Conservation (phyloP, 2,888 invertebrate genomes). For the Chelonus formosanus region DNA sequence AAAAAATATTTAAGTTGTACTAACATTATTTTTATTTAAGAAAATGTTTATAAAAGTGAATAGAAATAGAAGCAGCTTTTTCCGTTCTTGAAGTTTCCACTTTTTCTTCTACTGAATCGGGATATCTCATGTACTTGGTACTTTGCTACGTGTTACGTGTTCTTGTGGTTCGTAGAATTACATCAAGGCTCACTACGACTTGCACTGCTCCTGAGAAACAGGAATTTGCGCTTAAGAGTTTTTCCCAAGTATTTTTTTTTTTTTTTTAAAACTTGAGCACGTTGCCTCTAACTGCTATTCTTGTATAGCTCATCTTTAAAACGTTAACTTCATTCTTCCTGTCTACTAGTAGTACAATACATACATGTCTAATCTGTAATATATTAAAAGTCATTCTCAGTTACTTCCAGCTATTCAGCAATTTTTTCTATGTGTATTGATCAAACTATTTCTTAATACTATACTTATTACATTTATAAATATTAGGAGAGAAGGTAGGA, state of each 20-base stretch:
- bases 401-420: no score
- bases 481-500: no score
- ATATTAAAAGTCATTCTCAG: no score
- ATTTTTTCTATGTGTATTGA: background rate
- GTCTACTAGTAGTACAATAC: background rate
- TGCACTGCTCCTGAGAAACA: slow-evolving; percentile 48
- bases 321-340: no score
- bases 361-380: no score
- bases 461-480: no score
- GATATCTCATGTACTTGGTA: slow-evolving; percentile 38
- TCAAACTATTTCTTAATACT: no score
- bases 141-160: slow-evolving; percentile 44
- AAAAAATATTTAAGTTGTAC: background rate
- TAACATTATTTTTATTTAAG: background rate
- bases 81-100: slow-evolving; percentile 20
- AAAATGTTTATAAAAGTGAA: background rate
- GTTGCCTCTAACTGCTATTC: slow-evolving; percentile 1
- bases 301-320: no score
- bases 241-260: slow-evolving; percentile 15
- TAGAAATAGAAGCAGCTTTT: slow-evolving; percentile 17
- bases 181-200: slow-evolving; percentile 33
- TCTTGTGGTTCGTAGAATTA: slow-evolving; percentile 50
- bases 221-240: slow-evolving; percentile 52
- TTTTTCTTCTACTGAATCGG: slow-evolving; percentile 40
- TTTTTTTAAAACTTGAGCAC: background rate